Evolutionary conservation across 2,797 vertebrate genomes (phyloP).

Genomic region (Tenualosa ilisha): DNA sequence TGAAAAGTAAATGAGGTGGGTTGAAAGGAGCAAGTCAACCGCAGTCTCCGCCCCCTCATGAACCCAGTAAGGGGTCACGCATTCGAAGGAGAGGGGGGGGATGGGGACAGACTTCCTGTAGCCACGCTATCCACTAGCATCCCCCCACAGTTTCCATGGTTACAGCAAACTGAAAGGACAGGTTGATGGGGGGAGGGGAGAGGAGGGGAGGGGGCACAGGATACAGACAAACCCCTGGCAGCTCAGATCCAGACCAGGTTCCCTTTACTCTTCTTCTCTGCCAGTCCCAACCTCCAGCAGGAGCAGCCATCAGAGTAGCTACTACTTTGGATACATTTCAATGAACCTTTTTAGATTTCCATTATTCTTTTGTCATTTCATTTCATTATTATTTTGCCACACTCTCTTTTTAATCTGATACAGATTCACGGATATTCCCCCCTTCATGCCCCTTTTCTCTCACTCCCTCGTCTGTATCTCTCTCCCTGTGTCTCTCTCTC

Average conservation of each 20-base stretch:
- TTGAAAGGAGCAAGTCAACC: neutral
- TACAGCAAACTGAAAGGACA: slow-evolving; percentile 8
- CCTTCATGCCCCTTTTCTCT: neutral
- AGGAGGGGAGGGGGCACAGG: neutral
- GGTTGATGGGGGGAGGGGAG: neutral
- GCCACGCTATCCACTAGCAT: neutral
- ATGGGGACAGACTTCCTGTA: neutral
- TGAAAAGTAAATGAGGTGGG: neutral
- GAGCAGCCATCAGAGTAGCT: neutral
- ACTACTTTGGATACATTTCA: neutral
- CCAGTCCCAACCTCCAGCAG: neutral
- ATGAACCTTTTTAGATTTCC: neutral
- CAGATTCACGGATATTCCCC: neutral
- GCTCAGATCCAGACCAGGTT: neutral
- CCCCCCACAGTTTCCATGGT: slow-evolving; percentile 12
- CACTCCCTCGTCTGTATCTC: neutral
- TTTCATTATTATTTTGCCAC: neutral
- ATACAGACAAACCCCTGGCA: neutral
- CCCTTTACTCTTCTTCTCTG: neutral
- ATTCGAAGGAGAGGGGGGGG: neutral
- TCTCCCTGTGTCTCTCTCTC: neutral
- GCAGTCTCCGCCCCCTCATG: neutral
- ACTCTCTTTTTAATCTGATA: too few species aligned
- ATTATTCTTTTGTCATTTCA: neutral
- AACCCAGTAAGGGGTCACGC: neutral